These are phyloP conservation scores for Leptinotarsa haldemani DNA, from an alignment of 2,888 invertebrate genomes.

Conservation along the genomic window DNA sequence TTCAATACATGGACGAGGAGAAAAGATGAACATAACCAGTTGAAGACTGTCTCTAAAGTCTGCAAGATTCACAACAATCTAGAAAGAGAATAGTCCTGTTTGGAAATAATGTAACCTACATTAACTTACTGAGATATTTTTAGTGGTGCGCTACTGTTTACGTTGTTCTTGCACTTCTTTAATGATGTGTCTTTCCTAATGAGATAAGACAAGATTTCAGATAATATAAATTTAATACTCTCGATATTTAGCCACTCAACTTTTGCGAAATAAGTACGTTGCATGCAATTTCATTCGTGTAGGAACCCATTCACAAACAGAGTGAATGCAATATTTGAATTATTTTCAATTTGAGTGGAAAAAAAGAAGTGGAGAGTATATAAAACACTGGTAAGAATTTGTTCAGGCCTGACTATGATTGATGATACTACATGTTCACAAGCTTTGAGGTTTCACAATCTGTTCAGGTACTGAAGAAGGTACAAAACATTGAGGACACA, in stretches of 20 bases:
- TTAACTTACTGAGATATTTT: not conserved
- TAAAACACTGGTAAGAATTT: too few relatives aligned
- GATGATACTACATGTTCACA: too few relatives aligned
- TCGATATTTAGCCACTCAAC: constrained; percentile 55
- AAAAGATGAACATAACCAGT: too few relatives aligned
- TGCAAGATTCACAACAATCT: too few relatives aligned
- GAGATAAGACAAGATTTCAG: constrained; percentile 65
- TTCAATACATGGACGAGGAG: too few relatives aligned
- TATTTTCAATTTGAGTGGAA: too few relatives aligned
- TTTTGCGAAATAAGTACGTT: constrained; percentile 53
- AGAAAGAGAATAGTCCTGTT: not conserved
- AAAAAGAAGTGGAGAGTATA: too few relatives aligned
- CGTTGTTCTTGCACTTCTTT: constrained; percentile 57
- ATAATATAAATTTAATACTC: constrained; percentile 65
- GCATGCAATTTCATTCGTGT: constrained; percentile 50
- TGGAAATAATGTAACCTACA: not conserved
- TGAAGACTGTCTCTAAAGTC: too few relatives aligned
- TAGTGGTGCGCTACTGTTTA: constrained; percentile 33
- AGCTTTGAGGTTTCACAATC: too few relatives aligned
- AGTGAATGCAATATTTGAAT: not conserved
- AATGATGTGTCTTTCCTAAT: constrained; percentile 65
- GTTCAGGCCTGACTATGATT: too few relatives aligned
- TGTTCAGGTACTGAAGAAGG: too few relatives aligned
- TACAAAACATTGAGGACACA: too few relatives aligned
- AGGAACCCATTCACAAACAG: not conserved